These are phyloP conservation scores for Anoplopoma fimbria DNA, from an alignment of 2,113 vertebrate genomes.

Conservation along the genomic window DNA sequence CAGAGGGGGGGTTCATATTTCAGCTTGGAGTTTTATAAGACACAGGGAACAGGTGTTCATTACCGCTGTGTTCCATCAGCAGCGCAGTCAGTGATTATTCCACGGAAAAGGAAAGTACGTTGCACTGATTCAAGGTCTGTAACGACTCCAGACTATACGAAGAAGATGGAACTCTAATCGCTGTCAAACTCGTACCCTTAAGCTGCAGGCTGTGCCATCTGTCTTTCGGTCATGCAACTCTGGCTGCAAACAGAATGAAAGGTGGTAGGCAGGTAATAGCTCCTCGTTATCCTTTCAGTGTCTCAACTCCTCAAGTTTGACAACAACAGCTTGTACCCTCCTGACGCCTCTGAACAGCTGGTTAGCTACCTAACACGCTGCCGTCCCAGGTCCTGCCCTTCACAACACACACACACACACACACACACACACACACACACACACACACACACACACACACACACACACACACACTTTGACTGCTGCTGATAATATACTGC, in stretches of 20 bases:
- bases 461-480: not conserved
- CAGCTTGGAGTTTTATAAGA: not conserved
- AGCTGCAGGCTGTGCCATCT: not conserved
- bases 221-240: not conserved
- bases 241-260: not conserved
- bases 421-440: too few relatives aligned
- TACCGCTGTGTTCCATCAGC: not conserved
- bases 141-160: not conserved
- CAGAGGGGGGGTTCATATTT: not conserved
- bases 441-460: too few relatives aligned
- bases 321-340: not conserved
- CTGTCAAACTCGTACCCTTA: not conserved
- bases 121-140: not conserved
- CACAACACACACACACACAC: too few relatives aligned
- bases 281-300: not conserved
- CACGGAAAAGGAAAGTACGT: not conserved
- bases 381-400: too few relatives aligned
- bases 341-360: not conserved
- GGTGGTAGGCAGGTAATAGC: not conserved
- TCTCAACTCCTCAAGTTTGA: not conserved
- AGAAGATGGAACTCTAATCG: not conserved
- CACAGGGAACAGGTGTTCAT: not conserved
- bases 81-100: not conserved
- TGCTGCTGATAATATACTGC: too few relatives aligned
- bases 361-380: not conserved